A percentile compares a stretch with the other conserved stretches of the same genome.
Evolutionary conservation across 2,888 invertebrate species (phyloP).

Genomic region (Caenorhabditis angaria): DNA sequence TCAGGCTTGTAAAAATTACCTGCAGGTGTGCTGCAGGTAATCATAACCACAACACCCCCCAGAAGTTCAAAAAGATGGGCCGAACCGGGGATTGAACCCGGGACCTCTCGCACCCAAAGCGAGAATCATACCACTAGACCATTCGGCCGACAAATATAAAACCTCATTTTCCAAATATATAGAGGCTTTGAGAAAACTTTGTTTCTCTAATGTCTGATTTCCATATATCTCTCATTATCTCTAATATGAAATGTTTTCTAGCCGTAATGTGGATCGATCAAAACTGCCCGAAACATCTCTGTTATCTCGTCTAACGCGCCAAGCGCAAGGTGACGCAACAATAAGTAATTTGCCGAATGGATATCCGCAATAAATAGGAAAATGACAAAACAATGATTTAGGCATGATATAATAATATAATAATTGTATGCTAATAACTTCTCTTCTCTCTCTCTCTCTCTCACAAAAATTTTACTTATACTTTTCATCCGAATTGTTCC

Average conservation of each 20-base stretch:
- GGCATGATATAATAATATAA: neutral
- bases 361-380: conserved; percentile 32
- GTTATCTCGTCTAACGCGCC: conserved; percentile 33
- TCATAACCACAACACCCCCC: no score
- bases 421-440: conserved; percentile 3
- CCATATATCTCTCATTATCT: neutral
- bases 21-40: no score
- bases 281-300: conserved; percentile 45
- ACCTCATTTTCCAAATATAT: neutral
- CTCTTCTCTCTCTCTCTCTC: neutral
- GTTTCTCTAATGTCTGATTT: no score
- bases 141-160: conserved; percentile 43
- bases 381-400: neutral
- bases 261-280: conserved; percentile 43
- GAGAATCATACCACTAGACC: conserved; percentile 72
- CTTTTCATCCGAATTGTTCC: conserved; percentile 7
- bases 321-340: conserved; percentile 32
- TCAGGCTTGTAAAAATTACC: no score
- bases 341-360: conserved; percentile 41
- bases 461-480: neutral
- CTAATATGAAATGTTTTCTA: no score
- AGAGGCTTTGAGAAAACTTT: no score
- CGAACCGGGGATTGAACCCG: conserved; percentile 70
- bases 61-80: conserved; percentile 49
- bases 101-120: conserved; percentile 72